Base-by-base conservation (phyloP, 2,888 invertebrate genomes). In the Cerceris ruficornis region DNA sequence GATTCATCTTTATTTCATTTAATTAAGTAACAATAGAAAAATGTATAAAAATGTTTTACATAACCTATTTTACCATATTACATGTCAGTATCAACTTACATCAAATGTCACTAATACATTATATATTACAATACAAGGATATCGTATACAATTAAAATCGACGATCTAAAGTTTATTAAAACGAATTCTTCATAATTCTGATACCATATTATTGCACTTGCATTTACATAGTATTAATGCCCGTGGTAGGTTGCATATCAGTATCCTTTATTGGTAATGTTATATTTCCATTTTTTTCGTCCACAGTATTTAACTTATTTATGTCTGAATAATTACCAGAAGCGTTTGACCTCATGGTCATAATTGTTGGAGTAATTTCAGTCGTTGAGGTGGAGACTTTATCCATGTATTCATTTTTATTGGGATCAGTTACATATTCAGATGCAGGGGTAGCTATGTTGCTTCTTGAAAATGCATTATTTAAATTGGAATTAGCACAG, bases 271-370 rank as follows among this genome's bases (percentile, higher is more conserved):
- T 46, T 8, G 46, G 9, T 13, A 46, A 11, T 11, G 46, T 46
- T 46, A 13, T 46, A 11, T 2, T 5, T 11, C 5, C 5, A 5
- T 5, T 46, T 46, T 46, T 5, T 46, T 11, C 13, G 6, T 61
- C 68, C 11, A 41, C 67, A 61, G 8, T 72, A 50, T 8, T 69
- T 62, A 9, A 17, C 57, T 49, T 39, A 9, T 50, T 15, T 11
- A 43, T 15, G 17, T 9, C 7, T 50, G 13, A 41, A 42, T 58
- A 61, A 11, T 73, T 57, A 57, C 17, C 9, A 42, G 57, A 11
- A 4, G 15, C 17, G 52, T 6, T 11, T 7, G 13, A 15, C 6
- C 41, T n/a, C n/a, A 6, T 50, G 7, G 11, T 68, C 7, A 43
- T 13, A 39, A 41, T 28, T 72, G 8, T 59, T 4, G 58, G n/a